Evolutionary conservation across 1,140 invertebrate species (phyloP).

Genomic region (Drosophila sp.): DNA sequence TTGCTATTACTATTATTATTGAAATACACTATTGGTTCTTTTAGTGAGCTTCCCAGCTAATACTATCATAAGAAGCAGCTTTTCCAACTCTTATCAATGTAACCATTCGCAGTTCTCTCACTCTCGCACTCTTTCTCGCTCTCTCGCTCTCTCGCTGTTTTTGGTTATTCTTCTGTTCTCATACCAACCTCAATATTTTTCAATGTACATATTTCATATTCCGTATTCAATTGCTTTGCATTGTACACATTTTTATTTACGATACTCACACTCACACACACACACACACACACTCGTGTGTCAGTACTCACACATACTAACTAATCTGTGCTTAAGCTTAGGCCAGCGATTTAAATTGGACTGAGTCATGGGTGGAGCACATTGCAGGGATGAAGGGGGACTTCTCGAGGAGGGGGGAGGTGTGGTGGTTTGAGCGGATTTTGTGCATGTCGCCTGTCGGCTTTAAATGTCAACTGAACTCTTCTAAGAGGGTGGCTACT

Average conservation of each 20-base stretch:
- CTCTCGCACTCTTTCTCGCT: too few species aligned
- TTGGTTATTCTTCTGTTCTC: neutral
- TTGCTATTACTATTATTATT: neutral
- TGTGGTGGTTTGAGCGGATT: conserved; percentile 72
- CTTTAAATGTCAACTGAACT: conserved; percentile 66
- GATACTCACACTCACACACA: conserved; percentile 30
- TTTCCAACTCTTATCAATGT: conserved; percentile 40
- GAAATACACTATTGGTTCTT: neutral
- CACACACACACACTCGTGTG: conserved; percentile 16
- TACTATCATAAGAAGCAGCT: conserved; percentile 23
- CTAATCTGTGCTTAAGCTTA: conserved; percentile 52
- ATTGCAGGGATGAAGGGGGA: neutral
- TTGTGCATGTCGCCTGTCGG: conserved; percentile 72
- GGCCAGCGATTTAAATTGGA: conserved; percentile 46
- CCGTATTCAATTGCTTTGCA: conserved; percentile 37
- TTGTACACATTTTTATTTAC: conserved; percentile 46
- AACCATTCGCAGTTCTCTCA: conserved; percentile 36
- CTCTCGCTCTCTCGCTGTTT: too few species aligned
- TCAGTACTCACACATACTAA: conserved; percentile 13
- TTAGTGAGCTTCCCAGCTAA: conserved; percentile 8
- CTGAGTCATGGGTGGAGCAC: neutral
- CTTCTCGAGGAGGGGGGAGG: conserved; percentile 19
- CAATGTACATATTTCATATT: conserved; percentile 46
- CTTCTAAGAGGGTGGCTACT: conserved; percentile 36
- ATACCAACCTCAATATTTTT: conserved; percentile 24